A percentile compares a stretch with the other conserved stretches of the same genome.
phyloP scores from a whole-genome alignment of 1,140 invertebrate species.

The Rhyzopertha dominica region DNA sequence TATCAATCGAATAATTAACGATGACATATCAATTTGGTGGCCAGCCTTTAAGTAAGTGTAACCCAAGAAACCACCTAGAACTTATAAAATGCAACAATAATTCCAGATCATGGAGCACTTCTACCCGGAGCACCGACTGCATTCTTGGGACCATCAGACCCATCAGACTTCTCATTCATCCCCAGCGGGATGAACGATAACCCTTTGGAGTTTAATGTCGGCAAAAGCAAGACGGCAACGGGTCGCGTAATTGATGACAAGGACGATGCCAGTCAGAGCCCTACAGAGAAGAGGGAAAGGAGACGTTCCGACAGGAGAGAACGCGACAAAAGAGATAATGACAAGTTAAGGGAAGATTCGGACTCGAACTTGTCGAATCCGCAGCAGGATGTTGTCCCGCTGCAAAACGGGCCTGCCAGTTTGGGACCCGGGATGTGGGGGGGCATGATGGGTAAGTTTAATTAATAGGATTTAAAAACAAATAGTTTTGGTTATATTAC shows the following conservation, averaged over 20 bases:
- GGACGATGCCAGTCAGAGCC: conserved; percentile 47
- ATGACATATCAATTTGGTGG: conserved; percentile 3
- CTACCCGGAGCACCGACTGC: conserved; percentile 7
- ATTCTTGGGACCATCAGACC: conserved; percentile 13
- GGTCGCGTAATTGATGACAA: conserved; percentile 39
- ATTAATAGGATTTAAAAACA: no score
- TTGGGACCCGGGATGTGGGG: conserved; percentile 41
- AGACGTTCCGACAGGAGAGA: conserved; percentile 38
- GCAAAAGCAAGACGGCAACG: conserved; percentile 59
- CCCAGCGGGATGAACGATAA: conserved; percentile 60
- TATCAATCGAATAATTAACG: background rate
- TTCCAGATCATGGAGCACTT: conserved; percentile 12
- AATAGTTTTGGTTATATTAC: no score
- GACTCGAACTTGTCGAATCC: conserved; percentile 40
- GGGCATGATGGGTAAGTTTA: conserved; percentile 42
- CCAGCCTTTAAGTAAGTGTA: background rate
- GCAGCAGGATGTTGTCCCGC: conserved; percentile 30
- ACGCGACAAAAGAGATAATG: conserved; percentile 40
- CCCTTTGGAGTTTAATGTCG: conserved; percentile 62
- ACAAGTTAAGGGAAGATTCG: conserved; percentile 40
- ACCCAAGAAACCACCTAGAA: background rate
- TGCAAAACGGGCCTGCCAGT: conserved; percentile 25
- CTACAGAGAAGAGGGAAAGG: conserved; percentile 47
- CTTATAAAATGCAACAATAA: background rate
- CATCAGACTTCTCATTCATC: conserved; percentile 28